Base-by-base conservation (phyloP, 1,140 invertebrate genomes). In the Phocides pigmalion region DNA sequence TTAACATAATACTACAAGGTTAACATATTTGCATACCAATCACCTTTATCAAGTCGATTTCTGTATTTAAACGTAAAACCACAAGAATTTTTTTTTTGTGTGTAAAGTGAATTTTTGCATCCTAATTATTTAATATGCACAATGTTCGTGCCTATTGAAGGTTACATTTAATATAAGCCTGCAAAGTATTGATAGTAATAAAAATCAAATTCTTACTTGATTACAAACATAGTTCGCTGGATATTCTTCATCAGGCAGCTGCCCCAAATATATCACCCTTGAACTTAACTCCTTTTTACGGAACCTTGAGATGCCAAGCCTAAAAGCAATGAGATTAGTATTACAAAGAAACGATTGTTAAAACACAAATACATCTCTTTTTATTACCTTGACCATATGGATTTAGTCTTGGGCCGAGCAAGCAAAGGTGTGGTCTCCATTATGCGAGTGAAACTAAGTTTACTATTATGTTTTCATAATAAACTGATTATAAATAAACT, bases 171-270 rank as follows among this genome's bases (percentile, higher is more conserved):
- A n/a, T n/a, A n/a, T n/a, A n/a, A n/a, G n/a, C 42, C 28, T 46
- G 8, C 14, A 51, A 64, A 41, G 25, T 44, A 66, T 54, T 37
- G n/a, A n/a, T n/a, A n/a, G n/a, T 49, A 56, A 20, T 41, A 58
- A 72, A 35, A 42, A 72, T 62, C 49, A 59, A 67, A 62, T 64
- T 70, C 79, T 87, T 66, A 93, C 92, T 82, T 94, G 98, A 94
- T 99, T 99, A 72, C 97, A 94, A 65, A 99, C 98, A 67, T 98
- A 97, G 93, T 99, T 99, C 49, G 97, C 94, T 39, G 98, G 97
- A 92, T 96, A 98, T 81, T 97, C 96, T 77, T 96, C 95, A 47
- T 94, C 92, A 58, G 93, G 92, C 20, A 92, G 82, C 73, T 93
- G 92, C 19, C 91, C 91, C 50, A 92, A 67, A 76, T 87, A 84